Evolutionary conservation across 2,888 invertebrate genomes (phyloP).

Genomic region (Frankliniella fusca): DNA sequence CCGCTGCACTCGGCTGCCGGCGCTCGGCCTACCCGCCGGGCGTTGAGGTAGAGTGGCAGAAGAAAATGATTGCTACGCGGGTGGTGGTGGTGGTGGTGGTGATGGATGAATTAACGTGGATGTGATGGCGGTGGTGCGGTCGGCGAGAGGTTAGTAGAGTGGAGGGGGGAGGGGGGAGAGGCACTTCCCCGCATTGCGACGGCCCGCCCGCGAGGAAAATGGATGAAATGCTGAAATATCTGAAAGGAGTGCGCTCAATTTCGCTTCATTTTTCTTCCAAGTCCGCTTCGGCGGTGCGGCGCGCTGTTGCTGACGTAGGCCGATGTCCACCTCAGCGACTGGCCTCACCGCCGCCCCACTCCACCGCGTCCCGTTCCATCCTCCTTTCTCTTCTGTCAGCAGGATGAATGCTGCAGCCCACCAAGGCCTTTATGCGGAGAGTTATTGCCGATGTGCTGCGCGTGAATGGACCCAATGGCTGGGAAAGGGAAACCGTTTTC

Average conservation of each 20-base stretch:
- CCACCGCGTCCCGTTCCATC: too few relatives aligned
- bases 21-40: not conserved
- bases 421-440: not conserved
- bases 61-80: not conserved
- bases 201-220: not conserved
- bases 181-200: too few relatives aligned
- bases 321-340: not conserved
- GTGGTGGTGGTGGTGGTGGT: too few relatives aligned
- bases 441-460: conserved; percentile 2
- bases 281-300: not conserved
- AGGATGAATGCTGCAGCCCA: not conserved
- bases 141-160: too few relatives aligned
- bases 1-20: not conserved
- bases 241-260: not conserved
- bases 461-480: not conserved
- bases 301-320: not conserved
- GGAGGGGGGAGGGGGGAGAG: too few relatives aligned
- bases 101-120: too few relatives aligned
- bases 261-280: not conserved
- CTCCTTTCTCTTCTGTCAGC: too few relatives aligned
- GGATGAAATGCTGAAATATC: not conserved
- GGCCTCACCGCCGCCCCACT: not conserved
- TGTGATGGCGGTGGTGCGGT: too few relatives aligned
- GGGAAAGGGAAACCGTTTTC: not conserved
- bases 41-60: not conserved